phyloP scores from a whole-genome alignment of 2,888 invertebrate genomes.

The Oligia latruncula region DNA sequence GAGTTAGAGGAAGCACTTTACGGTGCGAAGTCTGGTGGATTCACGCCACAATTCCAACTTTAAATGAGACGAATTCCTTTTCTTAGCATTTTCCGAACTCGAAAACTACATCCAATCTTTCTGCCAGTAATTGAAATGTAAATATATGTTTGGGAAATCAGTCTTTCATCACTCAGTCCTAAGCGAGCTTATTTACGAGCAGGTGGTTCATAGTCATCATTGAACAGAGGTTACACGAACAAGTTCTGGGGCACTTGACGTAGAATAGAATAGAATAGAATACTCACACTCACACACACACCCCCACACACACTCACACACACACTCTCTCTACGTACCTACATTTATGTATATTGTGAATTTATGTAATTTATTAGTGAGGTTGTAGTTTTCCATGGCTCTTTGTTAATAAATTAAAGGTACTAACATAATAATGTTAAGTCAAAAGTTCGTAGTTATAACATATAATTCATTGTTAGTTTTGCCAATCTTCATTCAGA shows the following conservation, averaged over 20 bases:
- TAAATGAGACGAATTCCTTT: background rate
- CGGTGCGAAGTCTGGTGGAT: slow-evolving; percentile 14
- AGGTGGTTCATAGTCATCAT: slow-evolving; percentile 26
- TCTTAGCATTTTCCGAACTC: background rate
- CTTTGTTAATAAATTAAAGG: background rate
- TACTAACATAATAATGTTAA: background rate
- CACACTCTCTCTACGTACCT: no score
- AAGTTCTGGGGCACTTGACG: background rate
- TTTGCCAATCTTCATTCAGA: background rate
- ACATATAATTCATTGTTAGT: background rate
- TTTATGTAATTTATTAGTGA: background rate
- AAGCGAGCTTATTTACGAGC: slow-evolving; percentile 11
- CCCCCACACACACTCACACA: no score
- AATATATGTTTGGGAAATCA: background rate
- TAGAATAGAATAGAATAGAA: no score
- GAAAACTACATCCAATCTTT: background rate
- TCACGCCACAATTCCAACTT: background rate
- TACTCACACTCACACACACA: no score
- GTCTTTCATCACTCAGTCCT: background rate
- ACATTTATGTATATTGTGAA: slow-evolving; percentile 1
- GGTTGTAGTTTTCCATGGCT: background rate
- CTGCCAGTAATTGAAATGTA: background rate
- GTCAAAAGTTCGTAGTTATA: background rate
- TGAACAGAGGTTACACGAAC: background rate
- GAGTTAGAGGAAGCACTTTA: background rate